Evolutionary conservation across 2,113 vertebrate species (phyloP), one percentile per base, ranked within the genome.

Genomic region (Varanus komodoensis): DNA sequence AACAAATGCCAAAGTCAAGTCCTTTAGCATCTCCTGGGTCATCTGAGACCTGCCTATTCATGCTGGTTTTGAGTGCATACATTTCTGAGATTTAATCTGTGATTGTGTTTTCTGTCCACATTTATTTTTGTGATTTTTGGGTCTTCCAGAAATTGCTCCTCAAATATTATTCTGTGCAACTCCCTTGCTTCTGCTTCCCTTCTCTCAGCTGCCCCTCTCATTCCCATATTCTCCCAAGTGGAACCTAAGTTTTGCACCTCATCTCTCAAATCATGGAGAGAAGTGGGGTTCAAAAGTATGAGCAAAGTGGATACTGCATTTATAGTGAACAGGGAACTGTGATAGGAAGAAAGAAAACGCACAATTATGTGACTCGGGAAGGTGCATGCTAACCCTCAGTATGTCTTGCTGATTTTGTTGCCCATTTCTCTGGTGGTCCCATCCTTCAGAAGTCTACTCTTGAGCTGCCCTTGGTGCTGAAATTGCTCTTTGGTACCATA

Each of bases 1-100:
- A 84, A 87, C 92, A 95, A 92, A 92, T 85, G 27, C 1, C 23
- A 79, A 50, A 69, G 15, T 54, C n/a, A 21, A 8, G 6, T 4
- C 73, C 17, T 68, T 78, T n/a, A 68, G 29, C 38, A 21, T 32
- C 6, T n/a, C 3, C 25, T 87, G 57, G 19, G 11, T 25, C 38
- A 27, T 8, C 25, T n/a, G 8, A n/a, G n/a, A 6, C 34, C 14
- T 77, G 27, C 25, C n/a, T 8, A 6, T 77, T 44, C 32, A 11
- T 6, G 29, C 69, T 7, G 12, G 52, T 54, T 57, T 32, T 25
- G 17, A 17, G 8, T 5, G 32, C 12, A 4, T 34, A 48, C 38
- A n/a, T 34, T 87, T n/a, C 3, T 27, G n/a, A 32, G 21, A 44
- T 77, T 77, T 29, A 54, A 50, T 52, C 52, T 23, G 64, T 32